Evolutionary conservation across 2,797 vertebrate genomes (phyloP).

Genomic region (Eurystomus glaucurus): DNA sequence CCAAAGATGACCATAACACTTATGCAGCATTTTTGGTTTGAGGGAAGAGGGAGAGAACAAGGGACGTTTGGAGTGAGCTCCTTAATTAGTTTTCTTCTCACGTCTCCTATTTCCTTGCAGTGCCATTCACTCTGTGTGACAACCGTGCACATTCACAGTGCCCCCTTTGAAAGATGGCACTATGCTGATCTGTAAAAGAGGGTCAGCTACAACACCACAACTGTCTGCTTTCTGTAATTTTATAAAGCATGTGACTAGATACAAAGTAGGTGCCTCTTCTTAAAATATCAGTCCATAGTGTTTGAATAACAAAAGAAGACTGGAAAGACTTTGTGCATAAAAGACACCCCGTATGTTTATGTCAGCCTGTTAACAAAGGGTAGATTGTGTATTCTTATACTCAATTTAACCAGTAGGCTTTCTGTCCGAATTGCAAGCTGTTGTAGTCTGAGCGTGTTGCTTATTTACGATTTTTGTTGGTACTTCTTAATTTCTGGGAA

Average conservation of each 20-base stretch:
- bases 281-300: background rate
- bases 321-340: background rate
- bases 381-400: background rate
- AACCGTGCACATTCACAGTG: constrained; percentile 37
- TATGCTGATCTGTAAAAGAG: background rate
- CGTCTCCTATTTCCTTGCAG: constrained; percentile 14
- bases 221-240: constrained; percentile 3
- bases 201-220: background rate
- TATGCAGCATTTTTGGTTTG: constrained; percentile 13
- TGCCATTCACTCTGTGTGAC: constrained; percentile 44
- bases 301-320: background rate
- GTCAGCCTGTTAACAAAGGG: background rate
- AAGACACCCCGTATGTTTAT: background rate
- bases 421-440: background rate
- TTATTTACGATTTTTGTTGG: background rate
- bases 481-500: background rate
- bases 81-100: constrained; percentile 50
- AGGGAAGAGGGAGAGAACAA: background rate
- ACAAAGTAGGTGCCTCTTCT: constrained; percentile 13
- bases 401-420: background rate
- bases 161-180: constrained; percentile 36
- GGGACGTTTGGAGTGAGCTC: background rate
- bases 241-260: background rate
- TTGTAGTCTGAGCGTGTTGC: background rate
- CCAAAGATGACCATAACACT: background rate